phyloP scores from a whole-genome alignment of 2,888 invertebrate species.

The Petrolisthes cinctipes region DNA sequence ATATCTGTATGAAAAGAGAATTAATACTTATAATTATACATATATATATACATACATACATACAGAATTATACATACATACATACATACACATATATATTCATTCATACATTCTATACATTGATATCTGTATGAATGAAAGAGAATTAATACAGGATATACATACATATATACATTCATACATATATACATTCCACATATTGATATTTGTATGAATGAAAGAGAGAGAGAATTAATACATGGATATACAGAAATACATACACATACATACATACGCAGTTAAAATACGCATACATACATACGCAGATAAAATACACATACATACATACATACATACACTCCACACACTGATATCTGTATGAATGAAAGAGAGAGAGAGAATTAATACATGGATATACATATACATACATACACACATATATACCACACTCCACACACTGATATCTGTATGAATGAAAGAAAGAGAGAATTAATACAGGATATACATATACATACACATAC shows the following conservation, averaged over 20 bases:
- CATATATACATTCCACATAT: no score
- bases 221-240: no score
- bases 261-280: no score
- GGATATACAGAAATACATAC: no score
- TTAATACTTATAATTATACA: not conserved
- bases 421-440: slow-evolving; percentile 62
- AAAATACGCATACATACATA: no score
- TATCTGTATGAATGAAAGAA: slow-evolving; percentile 46
- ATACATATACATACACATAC: slow-evolving; percentile 39
- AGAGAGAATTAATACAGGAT: no score
- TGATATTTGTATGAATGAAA: not conserved
- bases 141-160: no score
- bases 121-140: slow-evolving; percentile 51
- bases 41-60: not conserved
- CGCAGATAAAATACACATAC: not conserved
- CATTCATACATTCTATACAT: slow-evolving; percentile 59
- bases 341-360: no score
- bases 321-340: slow-evolving; percentile 54
- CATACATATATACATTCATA: no score
- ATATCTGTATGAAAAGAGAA: slow-evolving; percentile 33
- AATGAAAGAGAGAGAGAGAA: no score
- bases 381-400: slow-evolving; percentile 29
- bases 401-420: slow-evolving; percentile 54
- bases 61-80: no score
- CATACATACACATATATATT: slow-evolving; percentile 34